Base-by-base conservation (phyloP, 2,113 vertebrate genomes). In the Perca schrenkii region DNA sequence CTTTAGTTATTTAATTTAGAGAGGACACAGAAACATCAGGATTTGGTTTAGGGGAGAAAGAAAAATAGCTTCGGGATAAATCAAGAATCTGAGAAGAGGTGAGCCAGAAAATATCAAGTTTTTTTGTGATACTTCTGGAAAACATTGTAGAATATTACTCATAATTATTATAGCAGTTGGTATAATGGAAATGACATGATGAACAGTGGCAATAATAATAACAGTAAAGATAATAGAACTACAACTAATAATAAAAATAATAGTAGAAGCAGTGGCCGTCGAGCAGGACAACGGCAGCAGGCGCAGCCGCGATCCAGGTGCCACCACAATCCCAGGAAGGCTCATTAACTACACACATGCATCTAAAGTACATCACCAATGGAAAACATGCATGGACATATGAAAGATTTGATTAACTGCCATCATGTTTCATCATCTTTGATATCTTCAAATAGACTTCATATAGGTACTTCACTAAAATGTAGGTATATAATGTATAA, bases 1-100 rank as follows among this genome's bases (percentile, higher is more conserved):
- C 57, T 77, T 17, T 21, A 46, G 60, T 72, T 84, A 81, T 86
- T 79, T 62, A 63, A 86, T 83, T 82, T 80, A 70, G 53, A 54
- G 81, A 53, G 57, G 78, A 81, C 64, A 57, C n/a, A 66, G 46
- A 82, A 66, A 89, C 87, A 89, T 82, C 62, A 62, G 80, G 75
- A 74, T 34, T 21, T 78, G 58, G 52, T 85, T 89, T 85, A 22
- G 25, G 15, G 17, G 21, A 62, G 63, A 57, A 54, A 54, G 49
- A 54, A 53, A 74, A 88, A 83, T 6, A 67, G 67, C 63, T 67
- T 15, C 34, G 1, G 54, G 58, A 79, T 83, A 69, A 82, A 82
- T 82, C n/a, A 52, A 53, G 17, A 43, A 43, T 43, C 50, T 22
- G 22, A 43, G 58, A 63, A 43, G 28, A 77, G 10, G 43, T 47